Base-by-base conservation (phyloP, 1,140 invertebrate species). In the Drosophila lowei region DNA sequence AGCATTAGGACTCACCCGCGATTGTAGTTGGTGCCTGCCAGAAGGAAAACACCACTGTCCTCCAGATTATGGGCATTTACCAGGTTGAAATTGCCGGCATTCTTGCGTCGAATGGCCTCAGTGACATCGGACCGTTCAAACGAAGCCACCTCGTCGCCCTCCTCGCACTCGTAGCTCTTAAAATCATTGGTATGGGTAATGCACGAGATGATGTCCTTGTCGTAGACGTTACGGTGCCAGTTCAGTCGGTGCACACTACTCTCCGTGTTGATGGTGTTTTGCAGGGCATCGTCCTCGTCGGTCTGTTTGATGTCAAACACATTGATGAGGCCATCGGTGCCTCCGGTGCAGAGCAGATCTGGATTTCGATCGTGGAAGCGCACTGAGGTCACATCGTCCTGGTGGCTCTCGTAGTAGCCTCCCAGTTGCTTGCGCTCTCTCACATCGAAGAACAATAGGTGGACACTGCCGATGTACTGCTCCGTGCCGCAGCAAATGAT, bases 271-370 rank as follows among this genome's bases (percentile, higher is more conserved):
- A 97, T 92, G 2, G 95, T 95, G 80, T 94, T 94, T 16, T 92
- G 91, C 1, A 99, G 92, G 0, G 97, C 97, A 89, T 96, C 95
- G 64, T 97, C 96, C 92, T 98, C 97, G 2, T 91, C 92, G 0
- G 92, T 74, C 90, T 97, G 92, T 48, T 92, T 93, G 1, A 98
- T 92, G 90, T 98, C 95, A 91, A 95, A 98, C 16, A 97, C 86
- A 92, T 98, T 98, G 0, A 98, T 94, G 1, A 98, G 92, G 0
- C 97, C 97, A 92, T 98, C 97, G 0, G 94, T 94, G 18, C 96
- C 95, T 0, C 96, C 96, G 0, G 95, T 94, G 46, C 94, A 93
- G 47, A 98, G 84, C 16, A 93, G 91, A 90, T 97, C 94, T 8
- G 93, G 90, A 85, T 96, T 94, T n/a, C 74, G 92, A 42, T 94